phyloP scores from a whole-genome alignment of 1,140 invertebrate genomes.

The Drosophila biarmipes region DNA sequence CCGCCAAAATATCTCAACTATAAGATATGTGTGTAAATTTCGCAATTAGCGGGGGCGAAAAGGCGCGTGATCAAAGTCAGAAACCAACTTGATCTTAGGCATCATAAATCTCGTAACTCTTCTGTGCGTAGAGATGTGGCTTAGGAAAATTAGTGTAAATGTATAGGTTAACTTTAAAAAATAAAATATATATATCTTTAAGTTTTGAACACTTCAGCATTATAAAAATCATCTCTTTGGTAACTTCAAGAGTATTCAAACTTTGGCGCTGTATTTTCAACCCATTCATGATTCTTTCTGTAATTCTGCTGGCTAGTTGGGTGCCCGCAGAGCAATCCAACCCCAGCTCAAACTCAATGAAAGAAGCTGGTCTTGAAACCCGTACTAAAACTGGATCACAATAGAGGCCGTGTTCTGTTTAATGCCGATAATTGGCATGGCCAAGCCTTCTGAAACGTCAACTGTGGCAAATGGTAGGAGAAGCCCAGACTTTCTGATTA shows the following conservation, averaged over 20 bases:
- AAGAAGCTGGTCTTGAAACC: conserved; percentile 47
- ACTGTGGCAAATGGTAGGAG: conserved; percentile 41
- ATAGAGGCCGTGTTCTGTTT: conserved; percentile 62
- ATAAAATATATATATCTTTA: too few species aligned
- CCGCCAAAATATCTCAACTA: not conserved
- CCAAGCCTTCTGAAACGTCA: conserved; percentile 44
- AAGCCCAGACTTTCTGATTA: conserved; percentile 19
- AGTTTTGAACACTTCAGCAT: too few species aligned
- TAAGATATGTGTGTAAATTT: conserved; percentile 1
- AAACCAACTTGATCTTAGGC: not conserved
- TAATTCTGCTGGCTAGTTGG: conserved; percentile 48
- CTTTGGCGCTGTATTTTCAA: not conserved
- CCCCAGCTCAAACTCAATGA: conserved; percentile 36
- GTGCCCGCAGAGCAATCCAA: conserved; percentile 11
- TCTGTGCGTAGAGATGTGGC: not conserved
- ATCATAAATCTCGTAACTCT: not conserved
- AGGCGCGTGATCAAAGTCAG: conserved; percentile 3
- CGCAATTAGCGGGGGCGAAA: conserved; percentile 10
- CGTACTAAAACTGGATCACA: conserved; percentile 64
- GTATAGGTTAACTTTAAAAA: too few species aligned
- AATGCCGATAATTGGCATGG: conserved; percentile 68
- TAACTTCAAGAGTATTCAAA: not conserved
- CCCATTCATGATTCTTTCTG: conserved; percentile 8
- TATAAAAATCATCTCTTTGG: not conserved
- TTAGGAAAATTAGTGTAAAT: not conserved